phyloP scores from a whole-genome alignment of 2,888 invertebrate species.

The Lithophane leautieri region DNA sequence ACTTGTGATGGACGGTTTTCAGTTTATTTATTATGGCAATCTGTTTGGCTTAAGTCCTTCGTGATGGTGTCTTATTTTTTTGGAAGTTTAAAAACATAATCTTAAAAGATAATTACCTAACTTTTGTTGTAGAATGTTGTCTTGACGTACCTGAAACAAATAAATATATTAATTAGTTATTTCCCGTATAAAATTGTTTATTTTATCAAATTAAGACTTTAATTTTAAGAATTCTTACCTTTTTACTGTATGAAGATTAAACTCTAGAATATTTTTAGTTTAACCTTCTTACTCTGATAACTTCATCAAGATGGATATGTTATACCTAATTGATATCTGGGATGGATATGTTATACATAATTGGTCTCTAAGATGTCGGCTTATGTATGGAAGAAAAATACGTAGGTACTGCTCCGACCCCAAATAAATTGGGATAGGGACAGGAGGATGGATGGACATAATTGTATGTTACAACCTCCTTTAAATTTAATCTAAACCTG shows the following conservation, averaged over 20 bases:
- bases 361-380: not conserved
- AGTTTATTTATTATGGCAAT: slow-evolving; percentile 29
- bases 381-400: not conserved
- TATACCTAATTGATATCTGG: not conserved
- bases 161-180: slow-evolving; percentile 2
- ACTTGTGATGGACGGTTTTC: slow-evolving; percentile 20
- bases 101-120: not conserved
- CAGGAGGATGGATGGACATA: not conserved
- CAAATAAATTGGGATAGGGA: not conserved
- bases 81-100: not conserved
- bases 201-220: not conserved
- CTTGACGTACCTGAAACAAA: slow-evolving; percentile 58
- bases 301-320: not conserved
- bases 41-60: slow-evolving; percentile 7
- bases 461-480: slow-evolving; percentile 6
- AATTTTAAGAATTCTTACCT: not conserved
- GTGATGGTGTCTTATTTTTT: not conserved
- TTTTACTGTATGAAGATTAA: too few relatives aligned
- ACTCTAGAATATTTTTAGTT: not conserved
- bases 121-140: not conserved
- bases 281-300: too few relatives aligned
- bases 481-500: slow-evolving; percentile 1
- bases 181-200: not conserved
- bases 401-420: not conserved
- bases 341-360: too few relatives aligned